Base-by-base conservation (phyloP, 35 echinoderm and acorn worm genomes). In the Nesometra sesokonis region DNA sequence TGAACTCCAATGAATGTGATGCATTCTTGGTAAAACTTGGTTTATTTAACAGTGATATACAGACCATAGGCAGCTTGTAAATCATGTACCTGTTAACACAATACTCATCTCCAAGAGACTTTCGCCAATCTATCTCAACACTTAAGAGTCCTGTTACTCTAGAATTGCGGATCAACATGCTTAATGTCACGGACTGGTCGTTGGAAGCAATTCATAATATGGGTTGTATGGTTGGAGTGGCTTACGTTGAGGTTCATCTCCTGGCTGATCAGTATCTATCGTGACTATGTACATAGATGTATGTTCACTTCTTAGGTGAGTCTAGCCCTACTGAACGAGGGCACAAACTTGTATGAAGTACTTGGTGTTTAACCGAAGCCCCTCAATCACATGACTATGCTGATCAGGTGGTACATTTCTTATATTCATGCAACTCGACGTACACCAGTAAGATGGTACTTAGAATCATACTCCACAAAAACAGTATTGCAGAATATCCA, bases 301-400 rank as follows among this genome's bases (percentile, higher is more conserved):
- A 31, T 86, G 81, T 19, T 93, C 89, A 32, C 94, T 97, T 19
- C 77, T 80, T 3, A 85, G 43, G 7, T 82, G 36, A 17, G 29
- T 80, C 29, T 47, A 36, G 0, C 88, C 88, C 85, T 77, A 93
- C 84, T 80, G 81, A 1, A 86, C 89, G 3, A 97, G 80, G 17
- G 94, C 82, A 37, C 79, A 82, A 3, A 97, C 91, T 40, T 97
- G 86, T 23, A 97, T 86, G 29, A 89, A 91, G 79, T 97, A 97
- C 46, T 86, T 88, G 40, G 85, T 93, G 23, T 85, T 86, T 3
- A 80, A 83, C 23, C 82, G 40, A 1, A 97, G 78, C 11, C 38
- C 82, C 4, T 83, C 31, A 43, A 97, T 36, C 17, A 79, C 84
- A 85, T 37, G 82, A 21, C 30, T 52, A 47, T 82, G 76, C 37